Conservation (phyloP, 2,888 invertebrate genomes). For the Rotaria socialis region DNA sequence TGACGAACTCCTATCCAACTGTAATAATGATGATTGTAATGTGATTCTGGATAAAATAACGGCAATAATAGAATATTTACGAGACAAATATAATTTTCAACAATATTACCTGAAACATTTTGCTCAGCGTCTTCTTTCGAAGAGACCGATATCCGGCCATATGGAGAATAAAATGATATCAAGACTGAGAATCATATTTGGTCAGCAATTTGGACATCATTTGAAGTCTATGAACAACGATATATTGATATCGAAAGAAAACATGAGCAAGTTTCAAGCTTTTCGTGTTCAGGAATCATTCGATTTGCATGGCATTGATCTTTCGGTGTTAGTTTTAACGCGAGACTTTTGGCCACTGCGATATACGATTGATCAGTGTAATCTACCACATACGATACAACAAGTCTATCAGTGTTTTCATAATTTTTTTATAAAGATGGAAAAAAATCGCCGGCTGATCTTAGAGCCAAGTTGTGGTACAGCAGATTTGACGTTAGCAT, state of each 20-base stretch:
- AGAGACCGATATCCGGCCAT: constrained; percentile 97
- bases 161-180: constrained; percentile 99
- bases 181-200: constrained; percentile 99
- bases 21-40: constrained; percentile 97
- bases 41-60: constrained; percentile 94
- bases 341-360: constrained; percentile 95
- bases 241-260: constrained; percentile 95
- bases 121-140: constrained; percentile 89
- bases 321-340: constrained; percentile 90
- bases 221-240: constrained; percentile 99
- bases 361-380: constrained; percentile 73
- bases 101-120: constrained; percentile 98
- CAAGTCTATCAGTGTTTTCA: constrained; percentile 86
- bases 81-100: constrained; percentile 99
- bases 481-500: constrained; percentile 67
- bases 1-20: constrained; percentile 64
- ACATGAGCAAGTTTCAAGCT: constrained; percentile 86
- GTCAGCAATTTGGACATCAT: constrained; percentile 98
- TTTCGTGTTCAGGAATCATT: not conserved
- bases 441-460: constrained; percentile 91
- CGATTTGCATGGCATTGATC: constrained; percentile 72
- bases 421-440: constrained; percentile 86
- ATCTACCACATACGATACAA: constrained; percentile 82
- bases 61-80: constrained; percentile 95
- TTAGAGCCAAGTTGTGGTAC: constrained; percentile 93